Conservation (phyloP, 1,140 invertebrate species). For the Eurosta solidaginis region DNA sequence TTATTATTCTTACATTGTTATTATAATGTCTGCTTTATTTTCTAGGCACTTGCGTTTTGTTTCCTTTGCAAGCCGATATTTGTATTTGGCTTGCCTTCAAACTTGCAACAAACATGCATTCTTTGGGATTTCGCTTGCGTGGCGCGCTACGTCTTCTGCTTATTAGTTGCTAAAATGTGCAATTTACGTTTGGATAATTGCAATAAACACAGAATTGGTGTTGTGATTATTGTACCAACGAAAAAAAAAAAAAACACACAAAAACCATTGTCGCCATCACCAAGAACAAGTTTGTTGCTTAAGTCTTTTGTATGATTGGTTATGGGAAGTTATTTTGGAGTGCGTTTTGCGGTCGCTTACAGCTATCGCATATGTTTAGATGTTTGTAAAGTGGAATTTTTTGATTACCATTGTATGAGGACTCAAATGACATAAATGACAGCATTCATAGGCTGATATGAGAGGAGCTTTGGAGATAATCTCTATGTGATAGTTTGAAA, state of each 20-base stretch:
- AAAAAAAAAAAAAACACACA: not conserved
- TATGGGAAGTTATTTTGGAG: not conserved
- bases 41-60: not conserved
- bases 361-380: not conserved
- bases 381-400: not conserved
- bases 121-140: not conserved
- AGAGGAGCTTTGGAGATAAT: not conserved
- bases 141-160: not conserved
- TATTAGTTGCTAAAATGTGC: constrained; percentile 34
- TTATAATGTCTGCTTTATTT: too few relatives aligned
- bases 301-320: constrained; percentile 47
- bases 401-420: not conserved
- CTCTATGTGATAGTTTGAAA: not conserved
- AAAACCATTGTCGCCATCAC: not conserved
- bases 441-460: not conserved
- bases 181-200: constrained; percentile 34
- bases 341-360: too few relatives aligned
- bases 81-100: not conserved
- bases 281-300: constrained; percentile 49
- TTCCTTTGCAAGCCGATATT: not conserved
- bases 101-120: not conserved
- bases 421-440: not conserved
- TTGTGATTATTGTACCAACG: not conserved
- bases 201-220: constrained; percentile 5
- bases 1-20: not conserved